These are phyloP conservation scores for Achlya flavicornis DNA, from an alignment of 2,888 invertebrate genomes.

Conservation along the genomic window DNA sequence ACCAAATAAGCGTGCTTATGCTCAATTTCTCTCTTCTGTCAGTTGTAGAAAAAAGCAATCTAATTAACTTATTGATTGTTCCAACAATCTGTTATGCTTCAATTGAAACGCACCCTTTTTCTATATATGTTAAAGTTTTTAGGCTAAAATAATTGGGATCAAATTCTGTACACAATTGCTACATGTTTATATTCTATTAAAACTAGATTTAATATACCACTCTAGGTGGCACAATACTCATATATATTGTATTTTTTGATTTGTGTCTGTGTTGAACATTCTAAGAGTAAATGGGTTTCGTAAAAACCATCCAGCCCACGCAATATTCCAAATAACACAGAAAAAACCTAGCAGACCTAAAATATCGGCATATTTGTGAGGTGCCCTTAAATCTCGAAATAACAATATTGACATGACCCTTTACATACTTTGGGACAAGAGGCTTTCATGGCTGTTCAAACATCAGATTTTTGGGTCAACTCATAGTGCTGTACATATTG, in stretches of 20 bases:
- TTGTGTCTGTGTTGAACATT: background rate
- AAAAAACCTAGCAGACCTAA: background rate
- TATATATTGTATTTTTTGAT: background rate
- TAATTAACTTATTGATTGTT: too few species aligned
- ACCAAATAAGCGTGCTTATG: too few species aligned
- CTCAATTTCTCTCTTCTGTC: too few species aligned
- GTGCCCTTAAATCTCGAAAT: background rate
- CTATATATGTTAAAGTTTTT: too few species aligned
- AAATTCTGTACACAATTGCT: too few species aligned
- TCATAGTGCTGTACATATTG: background rate
- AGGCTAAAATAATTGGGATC: too few species aligned
- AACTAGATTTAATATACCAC: too few species aligned
- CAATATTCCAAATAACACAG: background rate
- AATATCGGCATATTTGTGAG: background rate
- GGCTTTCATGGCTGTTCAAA: background rate
- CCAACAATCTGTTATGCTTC: too few species aligned
- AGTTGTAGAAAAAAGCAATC: too few species aligned
- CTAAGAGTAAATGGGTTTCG: background rate
- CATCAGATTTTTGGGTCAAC: constrained; percentile 3
- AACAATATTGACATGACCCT: constrained; percentile 1
- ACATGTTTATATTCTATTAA: too few species aligned
- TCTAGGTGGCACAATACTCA: background rate
- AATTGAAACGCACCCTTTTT: too few species aligned
- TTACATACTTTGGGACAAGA: constrained; percentile 4
- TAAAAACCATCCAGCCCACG: background rate